These are phyloP conservation scores for Heptranchias perlo DNA, from an alignment of 2,113 vertebrate genomes.

Conservation along the genomic window DNA sequence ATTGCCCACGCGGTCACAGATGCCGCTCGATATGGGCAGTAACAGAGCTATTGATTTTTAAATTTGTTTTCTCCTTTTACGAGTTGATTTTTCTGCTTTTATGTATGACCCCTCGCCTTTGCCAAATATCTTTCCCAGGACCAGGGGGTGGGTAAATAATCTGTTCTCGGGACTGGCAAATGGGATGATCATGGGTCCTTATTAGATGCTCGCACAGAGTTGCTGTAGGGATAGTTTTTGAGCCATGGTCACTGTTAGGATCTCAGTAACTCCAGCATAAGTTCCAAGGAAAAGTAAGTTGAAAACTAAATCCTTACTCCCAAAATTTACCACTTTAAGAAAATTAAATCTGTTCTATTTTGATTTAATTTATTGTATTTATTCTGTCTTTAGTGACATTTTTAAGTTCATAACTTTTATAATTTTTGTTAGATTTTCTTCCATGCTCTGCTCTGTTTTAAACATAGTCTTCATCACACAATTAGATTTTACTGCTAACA, in stretches of 20 bases:
- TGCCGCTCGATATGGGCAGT: background rate
- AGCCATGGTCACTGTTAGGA: background rate
- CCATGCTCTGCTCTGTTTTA: background rate
- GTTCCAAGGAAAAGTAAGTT: background rate
- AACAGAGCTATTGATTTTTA: background rate
- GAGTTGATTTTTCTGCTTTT: background rate
- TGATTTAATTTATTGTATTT: background rate
- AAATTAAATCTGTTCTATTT: background rate
- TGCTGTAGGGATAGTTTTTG: background rate
- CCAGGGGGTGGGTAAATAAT: background rate
- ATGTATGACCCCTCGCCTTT: background rate
- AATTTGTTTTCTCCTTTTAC: background rate
- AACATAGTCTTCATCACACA: background rate
- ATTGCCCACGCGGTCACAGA: background rate
- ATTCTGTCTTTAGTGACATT: background rate
- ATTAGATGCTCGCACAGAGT: background rate
- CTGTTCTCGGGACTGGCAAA: background rate
- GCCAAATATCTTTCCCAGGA: background rate
- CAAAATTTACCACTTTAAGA: background rate
- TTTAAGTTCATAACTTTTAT: background rate
- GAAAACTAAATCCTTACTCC: background rate
- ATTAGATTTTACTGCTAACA: background rate
- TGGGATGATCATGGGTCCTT: background rate
- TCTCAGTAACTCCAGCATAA: background rate
- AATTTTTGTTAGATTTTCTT: background rate